phyloP scores from a whole-genome alignment of 2,888 invertebrate genomes.

The Mythimna lalbum region DNA sequence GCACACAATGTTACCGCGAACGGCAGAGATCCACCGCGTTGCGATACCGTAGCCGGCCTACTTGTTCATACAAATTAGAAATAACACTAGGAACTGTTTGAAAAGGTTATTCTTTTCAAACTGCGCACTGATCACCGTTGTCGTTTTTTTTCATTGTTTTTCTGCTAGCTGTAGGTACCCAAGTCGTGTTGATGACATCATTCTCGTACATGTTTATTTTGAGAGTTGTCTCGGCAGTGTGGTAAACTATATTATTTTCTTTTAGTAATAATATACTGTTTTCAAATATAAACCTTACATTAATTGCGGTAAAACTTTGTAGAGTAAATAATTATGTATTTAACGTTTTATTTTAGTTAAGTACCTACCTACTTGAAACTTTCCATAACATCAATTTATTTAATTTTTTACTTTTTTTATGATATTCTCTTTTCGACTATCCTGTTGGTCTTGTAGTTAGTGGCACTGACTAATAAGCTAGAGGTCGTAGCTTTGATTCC shows the following conservation, averaged over 20 bases:
- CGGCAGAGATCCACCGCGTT: constrained; percentile 68
- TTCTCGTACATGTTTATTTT: constrained; percentile 38
- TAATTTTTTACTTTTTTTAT: too few species aligned
- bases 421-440: too few species aligned
- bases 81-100: constrained; percentile 56
- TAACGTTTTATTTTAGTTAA: background rate
- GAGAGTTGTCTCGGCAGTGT: constrained; percentile 11
- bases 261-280: background rate
- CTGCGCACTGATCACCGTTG: constrained; percentile 26
- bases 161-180: constrained; percentile 19
- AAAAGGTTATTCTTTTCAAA: constrained; percentile 41
- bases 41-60: constrained; percentile 78
- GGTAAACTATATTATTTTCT: constrained; percentile 5
- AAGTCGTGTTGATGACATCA: constrained; percentile 44
- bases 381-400: background rate
- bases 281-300: background rate
- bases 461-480: too few species aligned
- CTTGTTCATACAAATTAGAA: constrained; percentile 73
- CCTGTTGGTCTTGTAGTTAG: too few species aligned
- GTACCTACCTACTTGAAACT: background rate
- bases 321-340: too few species aligned
- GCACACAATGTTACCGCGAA: constrained; percentile 74
- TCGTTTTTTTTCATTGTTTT: constrained; percentile 48
- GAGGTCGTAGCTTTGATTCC: too few species aligned
- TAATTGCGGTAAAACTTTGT: background rate